Evolutionary conservation across 2,888 invertebrate species (phyloP), one percentile per base, ranked within the genome.

Genomic region (Nomada lathburiana): DNA sequence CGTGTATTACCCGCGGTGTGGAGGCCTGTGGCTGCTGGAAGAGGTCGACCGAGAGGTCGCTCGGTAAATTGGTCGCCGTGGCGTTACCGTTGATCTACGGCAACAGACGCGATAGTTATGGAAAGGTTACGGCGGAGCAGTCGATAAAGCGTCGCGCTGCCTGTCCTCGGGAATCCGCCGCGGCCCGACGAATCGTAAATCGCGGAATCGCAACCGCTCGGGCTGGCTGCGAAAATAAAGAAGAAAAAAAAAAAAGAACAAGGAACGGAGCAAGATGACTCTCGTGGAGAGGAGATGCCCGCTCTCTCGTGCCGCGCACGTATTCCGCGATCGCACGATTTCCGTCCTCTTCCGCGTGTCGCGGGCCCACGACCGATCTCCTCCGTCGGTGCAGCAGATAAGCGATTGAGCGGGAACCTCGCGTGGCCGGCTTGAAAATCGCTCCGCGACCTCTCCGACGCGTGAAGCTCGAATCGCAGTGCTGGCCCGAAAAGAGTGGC

Each of bases 11-110:
- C 81, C 71, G 79, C 64, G 82, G 69, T 69, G 87, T 81, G 83
- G 85, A 85, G 83, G 83, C 80, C 83, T 83, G 85, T 83, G 85
- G 84, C 60, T 73, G 67, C 47, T 80, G 89, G 90, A 90, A 86
- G 91, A 92, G 92, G 92, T 92, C 91, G 91, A 76, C 89, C 83
- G 84, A 90, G 92, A 92, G 92, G 92, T 92, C 91, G 90, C 88
- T 87, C 89, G 88, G 91, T 92, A 92, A 92, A 92, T 92, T 92
- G 92, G 92, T 92, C 92, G 91, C 89, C 86, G 88, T 83, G 84
- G 91, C 90, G 89, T 90, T 89, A 89, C 89, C 91, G 91, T 90
- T 92, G 92, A 92, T 92, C 91, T 91, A 92, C 91, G 91, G 90
- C 91, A 90, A 90, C 89, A 90, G 89, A 90, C 89, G 91, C 90